Percentiles rank a stretch among this genome's conserved stretches.
These are phyloP conservation scores for Biston betularia DNA, from an alignment of 2,888 invertebrate species.

Conservation along the genomic window DNA sequence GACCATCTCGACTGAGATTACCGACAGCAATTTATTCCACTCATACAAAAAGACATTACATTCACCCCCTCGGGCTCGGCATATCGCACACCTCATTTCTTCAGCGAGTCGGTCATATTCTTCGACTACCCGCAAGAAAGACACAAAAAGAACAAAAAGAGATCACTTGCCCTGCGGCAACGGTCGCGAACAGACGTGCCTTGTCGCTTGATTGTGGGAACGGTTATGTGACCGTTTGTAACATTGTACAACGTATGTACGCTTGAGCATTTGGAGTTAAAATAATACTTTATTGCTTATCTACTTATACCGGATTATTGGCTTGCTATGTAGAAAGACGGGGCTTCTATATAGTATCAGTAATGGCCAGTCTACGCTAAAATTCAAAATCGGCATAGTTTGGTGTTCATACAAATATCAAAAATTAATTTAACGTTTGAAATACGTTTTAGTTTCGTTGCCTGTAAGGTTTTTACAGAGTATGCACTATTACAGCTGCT, in stretches of 20 bases:
- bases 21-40: conserved; percentile 60
- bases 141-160: conserved; percentile 56
- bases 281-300: too few species aligned
- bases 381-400: too few species aligned
- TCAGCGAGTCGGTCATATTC: conserved; percentile 70
- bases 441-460: too few species aligned
- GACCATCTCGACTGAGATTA: conserved; percentile 53
- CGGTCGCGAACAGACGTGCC: conserved; percentile 64
- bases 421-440: too few species aligned
- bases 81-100: conserved; percentile 67
- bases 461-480: too few species aligned
- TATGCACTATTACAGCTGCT: too few species aligned
- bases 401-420: too few species aligned
- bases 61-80: conserved; percentile 59
- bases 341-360: too few species aligned
- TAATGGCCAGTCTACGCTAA: too few species aligned
- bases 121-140: conserved; percentile 65
- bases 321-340: too few species aligned
- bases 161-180: conserved; percentile 65
- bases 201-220: conserved; percentile 67
- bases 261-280: too few species aligned
- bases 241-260: conserved; percentile 48
- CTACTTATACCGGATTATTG: too few species aligned
- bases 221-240: conserved; percentile 60
- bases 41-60: conserved; percentile 54